phyloP scores from a whole-genome alignment of 2,888 invertebrate species.

The Acanthacorydalis orientalis region DNA sequence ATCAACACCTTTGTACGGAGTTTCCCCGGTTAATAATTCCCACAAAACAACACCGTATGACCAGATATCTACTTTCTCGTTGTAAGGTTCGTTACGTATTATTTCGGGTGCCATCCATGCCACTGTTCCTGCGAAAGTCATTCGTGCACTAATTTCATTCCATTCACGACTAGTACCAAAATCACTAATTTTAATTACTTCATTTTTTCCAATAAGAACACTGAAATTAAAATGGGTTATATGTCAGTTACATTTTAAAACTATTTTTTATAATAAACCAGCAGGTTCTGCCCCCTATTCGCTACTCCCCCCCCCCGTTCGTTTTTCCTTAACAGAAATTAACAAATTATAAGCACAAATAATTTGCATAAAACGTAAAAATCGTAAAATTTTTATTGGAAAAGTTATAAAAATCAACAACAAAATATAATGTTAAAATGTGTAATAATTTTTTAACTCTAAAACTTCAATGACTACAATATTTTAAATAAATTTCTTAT shows the following conservation, averaged over 20 bases:
- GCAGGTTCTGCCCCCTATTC: too few relatives aligned
- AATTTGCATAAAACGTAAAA: too few relatives aligned
- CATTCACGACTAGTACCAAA: constrained; percentile 93
- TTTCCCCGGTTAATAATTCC: constrained; percentile 91
- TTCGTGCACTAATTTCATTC: constrained; percentile 87
- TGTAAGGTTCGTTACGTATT: constrained; percentile 90
- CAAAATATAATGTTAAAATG: too few relatives aligned
- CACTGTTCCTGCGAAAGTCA: constrained; percentile 97
- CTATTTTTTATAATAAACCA: too few relatives aligned
- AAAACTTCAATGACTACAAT: too few relatives aligned
- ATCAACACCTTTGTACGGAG: constrained; percentile 87
- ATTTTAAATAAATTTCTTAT: too few relatives aligned
- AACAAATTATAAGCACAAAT: too few relatives aligned
- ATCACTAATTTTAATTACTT: constrained; percentile 79
- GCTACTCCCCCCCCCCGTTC: too few relatives aligned
- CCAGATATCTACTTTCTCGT: constrained; percentile 97
- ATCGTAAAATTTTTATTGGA: too few relatives aligned
- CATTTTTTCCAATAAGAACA: constrained; percentile 65
- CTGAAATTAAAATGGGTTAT: constrained; percentile 28
- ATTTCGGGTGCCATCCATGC: constrained; percentile 99
- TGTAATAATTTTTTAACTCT: too few relatives aligned
- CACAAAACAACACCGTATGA: constrained; percentile 95
- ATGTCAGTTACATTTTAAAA: neutral
- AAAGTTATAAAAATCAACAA: too few relatives aligned
- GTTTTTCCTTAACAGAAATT: too few relatives aligned